Evolutionary conservation across 2,113 vertebrate genomes (phyloP), one percentile per base, ranked within the genome.

Genomic region (Camelus bactrianus): DNA sequence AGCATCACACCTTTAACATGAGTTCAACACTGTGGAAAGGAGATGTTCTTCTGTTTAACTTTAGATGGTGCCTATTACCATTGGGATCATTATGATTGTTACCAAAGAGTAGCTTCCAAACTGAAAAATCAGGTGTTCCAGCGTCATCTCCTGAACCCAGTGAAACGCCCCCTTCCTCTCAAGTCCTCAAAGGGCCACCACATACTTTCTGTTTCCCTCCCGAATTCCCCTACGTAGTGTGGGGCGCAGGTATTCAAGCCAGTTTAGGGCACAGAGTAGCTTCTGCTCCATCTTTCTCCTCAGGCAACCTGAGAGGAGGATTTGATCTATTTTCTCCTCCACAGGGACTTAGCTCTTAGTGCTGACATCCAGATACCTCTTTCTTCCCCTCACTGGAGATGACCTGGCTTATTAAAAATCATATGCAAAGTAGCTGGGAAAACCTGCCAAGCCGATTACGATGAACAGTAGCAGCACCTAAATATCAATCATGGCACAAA

Each of bases 31-130:
- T 67, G 15, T 62, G 19, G 42, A 72, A 81, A 84, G 56, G 5
- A 14, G n/a, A 24, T 24, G 5, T n/a, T 88, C 42, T 93, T 65
- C 15, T n/a, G 35, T 72, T 95, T 95, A 91, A 70, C 24, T 85
- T 67, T 65, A 92, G 16, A 75, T 80, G 46, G 5, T 35, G 1
- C 32, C 72, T 72, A 10, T 26, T 30, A 80, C 19, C 54, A 84
- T 4, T 6, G 8, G 48, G 46, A 58, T 86, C n/a, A 52, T 52
- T 17, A 30, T 46, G 32, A 56, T 50, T 32, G 46, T 22, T 22
- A 54, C 11, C 24, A 15, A 77, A 70, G 2, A 72, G 65, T 42
- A 11, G 48, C 50, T 94, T 73, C 24, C 24, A 32, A 26, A 73
- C 19, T 30, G 52, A 91, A 92, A 42, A 90, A 38, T 32, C 75